These are phyloP conservation scores for Resseliella maxima DNA, from an alignment of 2,888 invertebrate species.

Conservation along the genomic window DNA sequence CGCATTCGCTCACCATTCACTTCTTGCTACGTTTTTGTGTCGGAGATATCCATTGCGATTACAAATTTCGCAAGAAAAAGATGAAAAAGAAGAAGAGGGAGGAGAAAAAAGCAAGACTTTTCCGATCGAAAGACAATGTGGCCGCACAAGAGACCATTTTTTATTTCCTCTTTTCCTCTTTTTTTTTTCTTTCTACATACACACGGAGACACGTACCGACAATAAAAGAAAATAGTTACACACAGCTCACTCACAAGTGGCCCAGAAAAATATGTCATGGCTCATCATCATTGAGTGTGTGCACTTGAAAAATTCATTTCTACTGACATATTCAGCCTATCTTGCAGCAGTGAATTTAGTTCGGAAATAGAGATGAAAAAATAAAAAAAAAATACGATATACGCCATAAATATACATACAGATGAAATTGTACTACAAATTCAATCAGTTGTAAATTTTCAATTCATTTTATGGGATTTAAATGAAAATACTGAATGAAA, in stretches of 20 bases:
- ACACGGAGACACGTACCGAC: not conserved
- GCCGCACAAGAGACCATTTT: slow-evolving; percentile 26
- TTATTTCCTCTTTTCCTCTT: too few relatives aligned
- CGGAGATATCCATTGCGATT: not conserved
- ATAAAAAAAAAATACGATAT: not conserved
- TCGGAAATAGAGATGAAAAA: not conserved
- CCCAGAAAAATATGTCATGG: slow-evolving; percentile 54
- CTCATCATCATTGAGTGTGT: not conserved
- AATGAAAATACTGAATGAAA: too few relatives aligned
- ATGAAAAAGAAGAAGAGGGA: too few relatives aligned
- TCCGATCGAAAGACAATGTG: slow-evolving; percentile 38
- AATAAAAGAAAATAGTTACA: slow-evolving; percentile 4
- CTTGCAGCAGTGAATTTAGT: not conserved
- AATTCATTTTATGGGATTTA: not conserved
- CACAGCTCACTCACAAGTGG: slow-evolving; percentile 46
- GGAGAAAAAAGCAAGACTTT: not conserved
- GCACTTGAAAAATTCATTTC: not conserved
- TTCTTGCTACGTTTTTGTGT: not conserved
- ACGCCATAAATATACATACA: not conserved
- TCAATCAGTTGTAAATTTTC: not conserved
- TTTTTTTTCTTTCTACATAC: too few relatives aligned
- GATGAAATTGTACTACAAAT: not conserved
- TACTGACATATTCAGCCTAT: not conserved
- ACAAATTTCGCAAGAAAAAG: too few relatives aligned
- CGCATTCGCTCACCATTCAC: not conserved